phyloP scores from a whole-genome alignment of 2,888 invertebrate species.

The Enchytraeus crypticus region DNA sequence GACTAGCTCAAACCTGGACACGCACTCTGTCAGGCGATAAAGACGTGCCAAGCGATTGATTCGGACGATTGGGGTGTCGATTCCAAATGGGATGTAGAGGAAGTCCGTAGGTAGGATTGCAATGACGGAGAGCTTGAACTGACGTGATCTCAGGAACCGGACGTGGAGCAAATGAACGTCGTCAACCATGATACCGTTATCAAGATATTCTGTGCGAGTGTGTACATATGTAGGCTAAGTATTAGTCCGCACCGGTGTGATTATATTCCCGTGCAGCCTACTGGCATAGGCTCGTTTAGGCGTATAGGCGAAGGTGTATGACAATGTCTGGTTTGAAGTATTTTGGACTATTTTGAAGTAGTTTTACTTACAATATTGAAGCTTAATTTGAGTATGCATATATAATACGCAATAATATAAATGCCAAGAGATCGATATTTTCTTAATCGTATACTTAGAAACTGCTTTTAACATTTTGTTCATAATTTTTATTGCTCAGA shows the following conservation, averaged over 20 bases:
- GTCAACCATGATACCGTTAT: slow-evolving; percentile 49
- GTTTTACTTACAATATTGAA: too few species aligned
- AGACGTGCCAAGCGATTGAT: slow-evolving; percentile 67
- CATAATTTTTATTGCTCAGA: too few species aligned
- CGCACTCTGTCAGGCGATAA: slow-evolving; percentile 80
- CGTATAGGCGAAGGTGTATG: not conserved
- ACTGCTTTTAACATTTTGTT: too few species aligned
- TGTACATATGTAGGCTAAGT: too few species aligned
- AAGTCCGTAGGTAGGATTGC: slow-evolving; percentile 51
- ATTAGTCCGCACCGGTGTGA: too few species aligned
- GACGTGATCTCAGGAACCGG: slow-evolving; percentile 38
- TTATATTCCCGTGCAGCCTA: too few species aligned
- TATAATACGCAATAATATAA: too few species aligned
- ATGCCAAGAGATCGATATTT: too few species aligned
- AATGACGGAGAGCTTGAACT: slow-evolving; percentile 47
- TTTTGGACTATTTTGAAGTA: too few species aligned
- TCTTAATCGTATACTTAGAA: too few species aligned
- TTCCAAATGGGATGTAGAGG: slow-evolving; percentile 15
- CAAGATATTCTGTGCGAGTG: slow-evolving; percentile 46
- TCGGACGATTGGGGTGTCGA: slow-evolving; percentile 57
- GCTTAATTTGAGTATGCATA: too few species aligned
- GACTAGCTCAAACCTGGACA: slow-evolving; percentile 83
- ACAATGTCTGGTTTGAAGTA: not conserved
- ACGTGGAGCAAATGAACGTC: slow-evolving; percentile 40
- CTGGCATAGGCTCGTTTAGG: too few species aligned